Conservation (phyloP, 2,888 invertebrate species). For the Tanypteryx hageni region DNA sequence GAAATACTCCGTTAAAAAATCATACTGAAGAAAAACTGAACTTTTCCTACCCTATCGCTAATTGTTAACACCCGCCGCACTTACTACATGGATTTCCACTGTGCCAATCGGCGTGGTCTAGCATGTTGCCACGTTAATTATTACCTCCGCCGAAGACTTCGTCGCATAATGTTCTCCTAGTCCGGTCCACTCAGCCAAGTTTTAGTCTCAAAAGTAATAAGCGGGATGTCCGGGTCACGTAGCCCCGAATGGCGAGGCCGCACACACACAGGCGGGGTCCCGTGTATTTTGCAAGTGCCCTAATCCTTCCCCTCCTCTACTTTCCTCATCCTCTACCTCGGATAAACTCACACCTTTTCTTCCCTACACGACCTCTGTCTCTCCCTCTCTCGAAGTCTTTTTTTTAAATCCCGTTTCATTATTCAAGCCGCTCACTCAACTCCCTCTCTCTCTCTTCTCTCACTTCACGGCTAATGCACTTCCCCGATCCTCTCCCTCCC, state of each 20-base stretch:
- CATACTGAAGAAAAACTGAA: no score
- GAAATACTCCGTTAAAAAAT: no score
- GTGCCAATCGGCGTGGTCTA: not conserved
- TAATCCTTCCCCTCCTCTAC: no score
- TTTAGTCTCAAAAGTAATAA: not conserved
- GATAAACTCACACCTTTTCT: no score
- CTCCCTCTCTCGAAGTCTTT: not conserved
- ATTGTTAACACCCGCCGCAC: no score
- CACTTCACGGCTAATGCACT: not conserved
- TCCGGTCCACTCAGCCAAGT: constrained; percentile 1
- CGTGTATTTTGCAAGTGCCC: no score
- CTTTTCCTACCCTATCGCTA: no score
- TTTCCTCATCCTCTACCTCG: no score
- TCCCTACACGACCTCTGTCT: no score
- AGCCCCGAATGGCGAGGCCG: no score
- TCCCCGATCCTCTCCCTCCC: not conserved
- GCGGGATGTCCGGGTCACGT: no score
- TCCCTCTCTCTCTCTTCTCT: not conserved
- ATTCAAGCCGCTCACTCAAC: not conserved
- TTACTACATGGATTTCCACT: not conserved
- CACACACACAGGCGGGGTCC: no score
- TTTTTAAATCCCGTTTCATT: not conserved
- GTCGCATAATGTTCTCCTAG: not conserved
- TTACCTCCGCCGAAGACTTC: not conserved
- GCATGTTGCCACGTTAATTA: constrained; percentile 9